Evolutionary conservation across 2,797 vertebrate species (phyloP), one percentile per base, ranked within the genome.

Genomic region (Manis pentadactyla): DNA sequence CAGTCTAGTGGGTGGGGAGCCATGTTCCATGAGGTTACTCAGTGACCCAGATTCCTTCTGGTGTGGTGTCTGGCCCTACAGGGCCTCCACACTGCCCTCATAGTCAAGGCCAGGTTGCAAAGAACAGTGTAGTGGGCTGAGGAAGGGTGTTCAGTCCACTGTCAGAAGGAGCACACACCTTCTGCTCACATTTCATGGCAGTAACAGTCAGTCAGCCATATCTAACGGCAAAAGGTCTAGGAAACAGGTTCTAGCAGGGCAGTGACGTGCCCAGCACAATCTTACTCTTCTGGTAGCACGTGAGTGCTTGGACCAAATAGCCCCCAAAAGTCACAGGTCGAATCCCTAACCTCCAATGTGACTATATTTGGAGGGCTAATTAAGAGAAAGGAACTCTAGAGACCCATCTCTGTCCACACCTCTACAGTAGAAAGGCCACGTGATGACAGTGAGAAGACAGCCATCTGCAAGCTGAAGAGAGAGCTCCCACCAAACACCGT

Each of bases 111-210:
- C 49, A 25, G 81, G 34, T 25, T 73, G 55, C 39, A 12, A 23
- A 17, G 19, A 46, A 23, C 15, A n/a, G 11, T 15, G 25, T 0
- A 7, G 23, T 11, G 18, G 73, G 39, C 31, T 21, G 25, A 61
- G 13, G 9, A 31, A n/a, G 18, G 27, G 39, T 14, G 5, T 11
- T 4, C 29, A 18, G 7, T 23, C 51, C 6, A 39, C n/a, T 0
- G n/a, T 14, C 4, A 34, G 31, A 34, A 75, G 69, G 78, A 12
- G 55, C 55, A 75, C 53, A 6, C n/a, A 29, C 53, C 34, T 14
- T 34, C 29, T 61, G 34, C 55, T 90, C 55, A 7, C 6, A 0
- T 31, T 11, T 68, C n/a, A 8, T 1, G 5, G 25, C 7, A 3
- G 84, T 18, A n/a, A 73, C 37, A 13, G 42, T 21, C 6, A 27